Conservation (phyloP, 2,888 invertebrate genomes). For the Leptopilina drosophilae region DNA sequence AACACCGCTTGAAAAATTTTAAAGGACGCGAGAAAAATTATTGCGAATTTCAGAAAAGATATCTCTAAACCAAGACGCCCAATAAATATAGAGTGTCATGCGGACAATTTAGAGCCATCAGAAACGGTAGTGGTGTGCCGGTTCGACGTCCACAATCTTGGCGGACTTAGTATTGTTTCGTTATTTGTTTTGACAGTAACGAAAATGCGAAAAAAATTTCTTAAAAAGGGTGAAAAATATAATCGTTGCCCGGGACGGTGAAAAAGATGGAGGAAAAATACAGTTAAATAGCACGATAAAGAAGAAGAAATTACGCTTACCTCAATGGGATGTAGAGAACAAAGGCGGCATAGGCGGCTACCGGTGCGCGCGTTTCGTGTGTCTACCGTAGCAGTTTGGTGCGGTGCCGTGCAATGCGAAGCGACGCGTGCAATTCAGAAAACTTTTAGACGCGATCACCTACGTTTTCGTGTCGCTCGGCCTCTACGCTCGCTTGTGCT, state of each 20-base stretch:
- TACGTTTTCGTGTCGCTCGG: not conserved
- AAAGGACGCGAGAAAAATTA: not conserved
- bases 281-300: slow-evolving; percentile 2
- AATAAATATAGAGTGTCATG: slow-evolving; percentile 36
- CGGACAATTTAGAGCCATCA: slow-evolving; percentile 28
- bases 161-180: slow-evolving; percentile 51
- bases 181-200: slow-evolving; percentile 45
- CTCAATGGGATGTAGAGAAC: slow-evolving; percentile 57
- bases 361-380: slow-evolving; percentile 66
- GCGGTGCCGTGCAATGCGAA: not conserved
- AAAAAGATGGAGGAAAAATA: not conserved
- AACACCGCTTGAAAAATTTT: not conserved
- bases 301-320: slow-evolving; percentile 43
- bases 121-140: slow-evolving; percentile 8
- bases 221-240: slow-evolving; percentile 33
- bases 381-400: slow-evolving; percentile 9
- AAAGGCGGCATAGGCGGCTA: slow-evolving; percentile 61
- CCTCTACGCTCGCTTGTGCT: no score
- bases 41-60: not conserved
- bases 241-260: slow-evolving; percentile 38
- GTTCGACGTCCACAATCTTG: not conserved
- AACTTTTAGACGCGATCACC: not conserved
- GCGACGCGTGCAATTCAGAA: not conserved
- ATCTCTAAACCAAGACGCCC: slow-evolving; percentile 33
- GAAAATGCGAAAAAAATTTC: slow-evolving; percentile 23